Percentiles rank a stretch among this genome's conserved stretches.
Conservation (phyloP, 2,888 invertebrate genomes). For the Acleris emargana region DNA sequence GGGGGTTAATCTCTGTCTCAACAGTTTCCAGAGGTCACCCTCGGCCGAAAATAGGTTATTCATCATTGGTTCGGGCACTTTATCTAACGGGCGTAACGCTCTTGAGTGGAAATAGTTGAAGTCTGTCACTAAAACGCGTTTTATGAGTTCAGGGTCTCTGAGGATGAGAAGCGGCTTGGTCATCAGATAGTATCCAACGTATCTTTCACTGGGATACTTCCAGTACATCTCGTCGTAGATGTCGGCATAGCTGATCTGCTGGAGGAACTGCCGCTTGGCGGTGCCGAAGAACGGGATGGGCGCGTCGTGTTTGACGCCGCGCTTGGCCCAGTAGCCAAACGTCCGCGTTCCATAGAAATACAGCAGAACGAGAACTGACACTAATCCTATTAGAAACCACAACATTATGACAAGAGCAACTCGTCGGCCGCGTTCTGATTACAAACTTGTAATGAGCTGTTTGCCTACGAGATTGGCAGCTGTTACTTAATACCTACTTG, state of each 20-base stretch:
- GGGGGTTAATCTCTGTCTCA: conserved; percentile 39
- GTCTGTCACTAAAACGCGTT: conserved; percentile 41
- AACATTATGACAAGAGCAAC: conserved; percentile 2
- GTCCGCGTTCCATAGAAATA: conserved; percentile 39
- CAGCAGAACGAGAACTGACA: conserved; percentile 15
- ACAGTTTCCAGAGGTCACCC: conserved; percentile 41
- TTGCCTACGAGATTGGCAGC: too few relatives aligned
- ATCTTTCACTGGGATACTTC: conserved; percentile 40
- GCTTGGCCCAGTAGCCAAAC: conserved; percentile 40
- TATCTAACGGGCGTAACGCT: conserved; percentile 36
- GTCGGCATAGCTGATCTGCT: conserved; percentile 35
- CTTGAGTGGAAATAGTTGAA: conserved; percentile 40
- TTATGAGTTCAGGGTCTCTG: conserved; percentile 43
- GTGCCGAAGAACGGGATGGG: conserved; percentile 41
- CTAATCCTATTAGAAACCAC: neutral
- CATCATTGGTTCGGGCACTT: conserved; percentile 39
- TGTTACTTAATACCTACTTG: too few relatives aligned
- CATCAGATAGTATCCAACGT: conserved; percentile 39
- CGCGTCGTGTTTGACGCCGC: conserved; percentile 39
- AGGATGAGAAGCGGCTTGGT: conserved; percentile 40
- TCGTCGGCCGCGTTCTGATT: too few relatives aligned
- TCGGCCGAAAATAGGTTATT: conserved; percentile 42
- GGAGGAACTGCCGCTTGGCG: conserved; percentile 23
- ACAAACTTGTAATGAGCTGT: too few relatives aligned
- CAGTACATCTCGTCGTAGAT: conserved; percentile 38